These are phyloP conservation scores for Gallinago solitaria DNA, from an alignment of 2,797 vertebrate genomes.

Conservation along the genomic window DNA sequence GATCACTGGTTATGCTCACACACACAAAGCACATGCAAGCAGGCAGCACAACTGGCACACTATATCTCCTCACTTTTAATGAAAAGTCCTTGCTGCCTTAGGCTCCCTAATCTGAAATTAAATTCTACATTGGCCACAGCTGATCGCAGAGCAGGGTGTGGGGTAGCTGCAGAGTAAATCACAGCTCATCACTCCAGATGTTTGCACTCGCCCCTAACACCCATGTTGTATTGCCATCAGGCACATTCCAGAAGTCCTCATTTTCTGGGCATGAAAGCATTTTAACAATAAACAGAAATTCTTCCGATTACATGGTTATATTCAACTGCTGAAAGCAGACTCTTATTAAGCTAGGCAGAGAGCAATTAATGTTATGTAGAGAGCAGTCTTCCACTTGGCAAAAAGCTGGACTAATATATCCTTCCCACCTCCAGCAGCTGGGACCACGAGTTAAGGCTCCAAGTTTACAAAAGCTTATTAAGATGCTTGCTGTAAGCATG, in stretches of 20 bases:
- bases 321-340: constrained; percentile 33
- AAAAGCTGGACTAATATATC: not conserved
- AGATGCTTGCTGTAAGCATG: not conserved
- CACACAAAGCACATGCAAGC: not conserved
- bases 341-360: constrained; percentile 31
- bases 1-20: not conserved
- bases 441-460: constrained; percentile 4
- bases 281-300: constrained; percentile 66
- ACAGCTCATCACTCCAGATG: not conserved
- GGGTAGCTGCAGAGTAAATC: not conserved
- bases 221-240: not conserved
- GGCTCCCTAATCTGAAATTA: not conserved
- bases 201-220: not conserved
- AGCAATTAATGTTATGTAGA: constrained; percentile 51
- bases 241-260: constrained; percentile 34
- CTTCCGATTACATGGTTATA: constrained; percentile 48
- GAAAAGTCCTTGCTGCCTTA: not conserved
- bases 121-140: not conserved
- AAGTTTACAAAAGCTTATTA: constrained; percentile 21
- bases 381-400: constrained; percentile 30
- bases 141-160: not conserved
- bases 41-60: not conserved
- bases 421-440: constrained; percentile 45
- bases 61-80: not conserved
- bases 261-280: constrained; percentile 46